A percentile compares a stretch with the other conserved stretches of the same genome.
These are phyloP conservation scores for Zaprionus taronus DNA, from an alignment of 1,140 invertebrate species.

Conservation along the genomic window DNA sequence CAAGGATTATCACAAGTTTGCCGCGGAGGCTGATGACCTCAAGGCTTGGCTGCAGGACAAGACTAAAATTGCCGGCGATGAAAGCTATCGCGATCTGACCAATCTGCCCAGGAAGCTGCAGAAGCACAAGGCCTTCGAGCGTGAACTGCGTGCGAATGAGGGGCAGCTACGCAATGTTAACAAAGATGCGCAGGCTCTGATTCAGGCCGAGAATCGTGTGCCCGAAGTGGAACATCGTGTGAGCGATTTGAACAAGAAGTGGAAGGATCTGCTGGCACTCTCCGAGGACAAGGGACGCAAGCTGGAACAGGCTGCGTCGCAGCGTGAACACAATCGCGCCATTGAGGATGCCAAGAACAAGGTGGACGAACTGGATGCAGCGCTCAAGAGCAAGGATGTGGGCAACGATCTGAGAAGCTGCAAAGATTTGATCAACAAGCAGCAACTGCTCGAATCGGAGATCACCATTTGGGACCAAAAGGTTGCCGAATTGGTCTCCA, in stretches of 20 bases:
- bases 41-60: slow-evolving; percentile 96
- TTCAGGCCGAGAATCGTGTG: slow-evolving; percentile 89
- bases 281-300: slow-evolving; percentile 93
- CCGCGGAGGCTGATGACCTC: slow-evolving; percentile 94
- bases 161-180: slow-evolving; percentile 94
- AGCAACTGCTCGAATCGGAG: slow-evolving; percentile 93
- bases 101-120: slow-evolving; percentile 97
- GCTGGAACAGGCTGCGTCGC: slow-evolving; percentile 86
- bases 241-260: slow-evolving; percentile 89
- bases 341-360: slow-evolving; percentile 93
- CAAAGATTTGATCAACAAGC: slow-evolving; percentile 94
- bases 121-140: slow-evolving; percentile 98
- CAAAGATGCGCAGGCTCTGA: slow-evolving; percentile 90
- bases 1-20: slow-evolving; percentile 93
- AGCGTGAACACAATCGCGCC: slow-evolving; percentile 85
- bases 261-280: slow-evolving; percentile 88
- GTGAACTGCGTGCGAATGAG: slow-evolving; percentile 96
- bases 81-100: slow-evolving; percentile 95
- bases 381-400: slow-evolving; percentile 91
- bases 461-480: slow-evolving; percentile 91
- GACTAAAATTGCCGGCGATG: slow-evolving; percentile 94
- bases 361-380: slow-evolving; percentile 91
- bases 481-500: slow-evolving; percentile 90
- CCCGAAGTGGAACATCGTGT: slow-evolving; percentile 88
- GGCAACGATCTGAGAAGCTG: slow-evolving; percentile 94